phyloP scores from a whole-genome alignment of 2,888 invertebrate genomes.

The Lamproptera curius region DNA sequence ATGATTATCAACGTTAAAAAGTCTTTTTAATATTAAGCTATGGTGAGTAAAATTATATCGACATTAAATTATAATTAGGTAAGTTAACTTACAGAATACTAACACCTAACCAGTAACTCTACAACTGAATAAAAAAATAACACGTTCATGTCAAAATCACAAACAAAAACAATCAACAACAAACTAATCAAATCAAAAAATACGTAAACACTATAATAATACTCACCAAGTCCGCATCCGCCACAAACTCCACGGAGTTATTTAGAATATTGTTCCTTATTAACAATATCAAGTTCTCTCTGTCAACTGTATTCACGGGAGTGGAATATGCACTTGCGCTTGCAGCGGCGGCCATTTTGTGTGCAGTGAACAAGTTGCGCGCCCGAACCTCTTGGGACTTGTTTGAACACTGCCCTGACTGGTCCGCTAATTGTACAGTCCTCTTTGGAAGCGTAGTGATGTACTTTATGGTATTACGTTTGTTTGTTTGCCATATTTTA shows the following conservation, averaged over 20 bases:
- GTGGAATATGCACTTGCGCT: conserved; percentile 37
- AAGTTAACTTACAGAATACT: too few species aligned
- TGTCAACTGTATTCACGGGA: conserved; percentile 49
- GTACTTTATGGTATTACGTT: too few species aligned
- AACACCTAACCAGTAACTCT: too few species aligned
- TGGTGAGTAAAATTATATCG: too few species aligned
- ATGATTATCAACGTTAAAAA: too few species aligned
- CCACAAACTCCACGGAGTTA: conserved; percentile 46
- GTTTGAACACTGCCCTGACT: conserved; percentile 4
- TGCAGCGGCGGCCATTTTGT: conserved; percentile 40
- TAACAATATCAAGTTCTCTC: conserved; percentile 49
- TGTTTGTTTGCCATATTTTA: too few species aligned
- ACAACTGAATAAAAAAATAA: too few species aligned
- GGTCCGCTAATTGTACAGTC: background rate
- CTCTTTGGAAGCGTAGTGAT: background rate
- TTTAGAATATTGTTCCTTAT: conserved; percentile 56
- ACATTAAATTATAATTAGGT: too few species aligned
- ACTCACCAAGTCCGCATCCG: conserved; percentile 48
- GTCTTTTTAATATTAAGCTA: too few species aligned
- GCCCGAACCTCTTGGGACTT: conserved; percentile 3
- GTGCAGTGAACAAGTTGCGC: background rate
- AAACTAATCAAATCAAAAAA: too few species aligned
- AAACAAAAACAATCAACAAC: too few species aligned
- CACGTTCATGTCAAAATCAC: too few species aligned
- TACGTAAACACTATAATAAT: background rate